Evolutionary conservation across 2,797 vertebrate species (phyloP).

Genomic region (Chromis chromis): DNA sequence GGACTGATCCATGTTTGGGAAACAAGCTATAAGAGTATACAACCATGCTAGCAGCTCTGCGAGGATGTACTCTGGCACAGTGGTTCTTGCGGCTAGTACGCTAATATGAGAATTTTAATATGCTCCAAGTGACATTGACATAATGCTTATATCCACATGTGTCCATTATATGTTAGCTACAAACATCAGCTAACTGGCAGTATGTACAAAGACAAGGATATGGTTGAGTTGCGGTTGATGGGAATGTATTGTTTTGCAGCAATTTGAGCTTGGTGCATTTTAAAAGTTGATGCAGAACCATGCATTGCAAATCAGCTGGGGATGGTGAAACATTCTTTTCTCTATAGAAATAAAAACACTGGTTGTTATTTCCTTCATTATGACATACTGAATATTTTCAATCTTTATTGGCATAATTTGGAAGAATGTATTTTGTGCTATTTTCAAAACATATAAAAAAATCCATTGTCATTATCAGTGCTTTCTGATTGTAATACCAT

Average conservation of each 20-base stretch:
- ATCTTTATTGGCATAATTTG: background rate
- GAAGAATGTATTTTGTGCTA: background rate
- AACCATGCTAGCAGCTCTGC: background rate
- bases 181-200: background rate
- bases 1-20: no score
- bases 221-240: background rate
- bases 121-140: background rate
- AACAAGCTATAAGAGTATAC: background rate
- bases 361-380: background rate
- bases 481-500: background rate
- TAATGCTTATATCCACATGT: no score
- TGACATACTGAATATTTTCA: background rate
- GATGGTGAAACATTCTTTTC: no score
- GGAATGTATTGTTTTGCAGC: background rate
- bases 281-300: no score
- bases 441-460: background rate
- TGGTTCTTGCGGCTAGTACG: background rate
- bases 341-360: no score
- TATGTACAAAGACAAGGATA: background rate
- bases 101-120: background rate
- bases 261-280: no score
- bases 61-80: background rate
- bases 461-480: background rate
- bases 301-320: no score
- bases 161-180: no score